Base-by-base conservation (phyloP, 2,113 vertebrate species). In the Piaya cayana region DNA sequence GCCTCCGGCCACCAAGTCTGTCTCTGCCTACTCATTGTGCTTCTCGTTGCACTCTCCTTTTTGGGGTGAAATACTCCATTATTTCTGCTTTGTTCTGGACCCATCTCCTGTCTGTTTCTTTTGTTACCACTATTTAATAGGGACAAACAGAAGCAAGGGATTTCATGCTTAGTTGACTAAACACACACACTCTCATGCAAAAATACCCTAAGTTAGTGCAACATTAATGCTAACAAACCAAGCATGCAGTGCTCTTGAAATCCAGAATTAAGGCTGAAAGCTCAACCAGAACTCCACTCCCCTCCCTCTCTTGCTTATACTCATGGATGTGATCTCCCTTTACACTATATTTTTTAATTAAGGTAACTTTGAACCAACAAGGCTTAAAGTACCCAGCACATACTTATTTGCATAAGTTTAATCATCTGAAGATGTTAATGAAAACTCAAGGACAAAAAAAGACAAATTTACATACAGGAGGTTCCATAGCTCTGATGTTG, bases 1-100 rank as follows among this genome's bases (percentile, higher is more conserved):
- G 95, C 95, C 96, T 95, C 62, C 6, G 34, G 96, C 89, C 89
- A 93, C 68, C 74, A 70, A 95, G 89, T 95, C 96, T 97, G 95
- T 91, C 96, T 97, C 91, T 86, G 84, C 90, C 95, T 96, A 93
- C 92, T 94, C 91, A 96, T 83, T 96, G 94, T 97, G 94, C 95
- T 96, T 97, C 96, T 96, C 84, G 27, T 97, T 96, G 96, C 97
- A 93, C 93, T 97, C 97, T 97, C 93, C 95, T 94, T 97, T 97
- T 95, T 91, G 95, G 94, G 95, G 95, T 98, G 96, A 98, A 98
- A 97, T 96, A 97, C 95, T 96, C 96, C 90, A 97, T 97, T 98
- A 98, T 97, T 97, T 97, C 94, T 96, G 84, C 93, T 98, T 98
- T 97, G 96, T 97, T 97, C 97, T 97, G 94, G 55, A 95, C 88